These are phyloP conservation scores for Parapristionchus giblindavisi DNA, from an alignment of 2,888 invertebrate species.

Conservation along the genomic window DNA sequence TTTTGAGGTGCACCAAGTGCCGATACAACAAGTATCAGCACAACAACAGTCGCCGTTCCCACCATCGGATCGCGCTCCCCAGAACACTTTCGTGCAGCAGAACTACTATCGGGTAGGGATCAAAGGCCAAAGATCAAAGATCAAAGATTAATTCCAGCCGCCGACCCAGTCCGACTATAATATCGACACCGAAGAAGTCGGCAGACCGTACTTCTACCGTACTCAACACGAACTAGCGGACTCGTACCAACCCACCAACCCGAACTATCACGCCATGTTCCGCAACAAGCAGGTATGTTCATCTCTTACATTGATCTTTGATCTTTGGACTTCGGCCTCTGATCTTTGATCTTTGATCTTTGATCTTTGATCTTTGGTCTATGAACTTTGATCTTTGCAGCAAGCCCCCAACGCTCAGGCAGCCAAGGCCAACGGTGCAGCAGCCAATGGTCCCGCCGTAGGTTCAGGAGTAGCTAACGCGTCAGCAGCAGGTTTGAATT, in stretches of 20 bases:
- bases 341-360: background rate
- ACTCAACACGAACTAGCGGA: constrained; percentile 32
- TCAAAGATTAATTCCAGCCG: background rate
- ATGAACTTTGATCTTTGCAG: background rate
- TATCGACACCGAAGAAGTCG: constrained; percentile 39
- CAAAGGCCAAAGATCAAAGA: background rate
- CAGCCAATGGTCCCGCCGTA: constrained; percentile 1
- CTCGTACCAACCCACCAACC: constrained; percentile 10
- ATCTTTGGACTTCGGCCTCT: background rate
- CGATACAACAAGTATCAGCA: constrained; percentile 20
- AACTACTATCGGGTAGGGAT: constrained; percentile 34
- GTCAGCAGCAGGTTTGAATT: constrained; percentile 35
- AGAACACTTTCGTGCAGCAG: constrained; percentile 37
- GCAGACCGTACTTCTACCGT: constrained; percentile 42
- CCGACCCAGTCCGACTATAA: constrained; percentile 31
- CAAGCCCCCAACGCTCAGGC: constrained; percentile 36
- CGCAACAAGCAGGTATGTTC: constrained; percentile 6
- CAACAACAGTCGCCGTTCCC: constrained; percentile 9
- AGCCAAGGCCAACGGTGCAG: constrained; percentile 43
- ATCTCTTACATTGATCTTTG: background rate
- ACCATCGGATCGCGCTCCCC: constrained; percentile 15
- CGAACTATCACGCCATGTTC: constrained; percentile 37
- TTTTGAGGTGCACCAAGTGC: constrained; percentile 15
- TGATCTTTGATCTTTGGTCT: background rate
- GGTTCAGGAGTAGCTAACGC: constrained; percentile 40